phyloP scores from a whole-genome alignment of 2,113 vertebrate species.

The Hystrix brachyura region DNA sequence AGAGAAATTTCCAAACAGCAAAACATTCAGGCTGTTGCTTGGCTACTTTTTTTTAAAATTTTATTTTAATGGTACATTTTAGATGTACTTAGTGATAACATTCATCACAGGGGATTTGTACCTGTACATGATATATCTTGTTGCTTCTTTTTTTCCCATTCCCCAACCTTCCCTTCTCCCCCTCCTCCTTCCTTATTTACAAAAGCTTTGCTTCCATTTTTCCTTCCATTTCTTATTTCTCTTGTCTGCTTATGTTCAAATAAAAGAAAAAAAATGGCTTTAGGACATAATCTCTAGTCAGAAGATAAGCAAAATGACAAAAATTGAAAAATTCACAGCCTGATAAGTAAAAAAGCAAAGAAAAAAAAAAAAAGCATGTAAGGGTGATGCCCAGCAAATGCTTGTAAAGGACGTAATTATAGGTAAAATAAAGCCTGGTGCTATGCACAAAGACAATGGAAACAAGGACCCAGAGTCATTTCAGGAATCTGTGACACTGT shows the following conservation, averaged over 20 bases:
- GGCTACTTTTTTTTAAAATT: not conserved
- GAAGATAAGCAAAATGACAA: not conserved
- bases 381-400: not conserved
- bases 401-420: not conserved
- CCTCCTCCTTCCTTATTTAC: no score
- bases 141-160: no score
- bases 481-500: not conserved
- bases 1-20: not conserved
- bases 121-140: no score
- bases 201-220: no score
- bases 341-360: not conserved
- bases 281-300: not conserved
- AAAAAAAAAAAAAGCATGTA: not conserved
- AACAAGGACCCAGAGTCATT: rapidly evolving
- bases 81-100: no score
- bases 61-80: no score
- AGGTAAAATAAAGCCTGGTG: not conserved
- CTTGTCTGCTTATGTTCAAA: not conserved
- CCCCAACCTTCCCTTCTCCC: no score
- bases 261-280: not conserved
- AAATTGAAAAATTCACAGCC: not conserved
- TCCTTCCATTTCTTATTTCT: no score
- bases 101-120: no score
- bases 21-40: not conserved
- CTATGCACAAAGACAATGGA: not conserved